phyloP scores from a whole-genome alignment of 2,888 invertebrate genomes.

The Trichogramma evanescens region DNA sequence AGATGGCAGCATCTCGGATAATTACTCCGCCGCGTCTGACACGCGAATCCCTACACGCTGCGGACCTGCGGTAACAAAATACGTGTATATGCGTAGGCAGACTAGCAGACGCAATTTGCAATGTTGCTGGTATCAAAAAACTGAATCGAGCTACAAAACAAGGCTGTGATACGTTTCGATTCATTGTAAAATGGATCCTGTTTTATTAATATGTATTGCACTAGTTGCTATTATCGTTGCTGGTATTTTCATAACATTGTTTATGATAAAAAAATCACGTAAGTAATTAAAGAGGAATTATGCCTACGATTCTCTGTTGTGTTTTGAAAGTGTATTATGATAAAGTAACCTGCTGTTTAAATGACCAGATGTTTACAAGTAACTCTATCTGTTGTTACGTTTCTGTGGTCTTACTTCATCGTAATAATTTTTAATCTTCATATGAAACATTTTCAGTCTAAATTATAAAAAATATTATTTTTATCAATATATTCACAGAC shows the following conservation, averaged over 20 bases:
- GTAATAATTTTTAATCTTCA: neutral
- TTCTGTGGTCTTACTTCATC: conserved; percentile 20
- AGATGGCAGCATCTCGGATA: conserved; percentile 7
- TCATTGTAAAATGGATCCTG: conserved; percentile 34
- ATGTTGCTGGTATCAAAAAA: conserved; percentile 4
- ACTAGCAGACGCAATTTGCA: neutral
- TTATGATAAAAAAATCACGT: conserved; percentile 28
- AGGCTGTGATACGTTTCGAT: too few species aligned
- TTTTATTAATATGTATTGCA: conserved; percentile 30
- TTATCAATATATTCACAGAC: neutral
- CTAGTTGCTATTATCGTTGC: conserved; percentile 30
- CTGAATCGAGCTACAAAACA: neutral
- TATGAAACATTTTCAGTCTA: neutral
- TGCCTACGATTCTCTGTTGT: neutral
- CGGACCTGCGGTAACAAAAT: too few species aligned
- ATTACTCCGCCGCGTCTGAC: neutral
- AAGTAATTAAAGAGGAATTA: conserved; percentile 12
- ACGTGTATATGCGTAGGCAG: too few species aligned
- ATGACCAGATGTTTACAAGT: too few species aligned
- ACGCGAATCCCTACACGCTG: neutral
- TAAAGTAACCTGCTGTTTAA: too few species aligned
- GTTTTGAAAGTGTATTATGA: neutral
- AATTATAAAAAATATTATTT: neutral
- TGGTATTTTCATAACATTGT: conserved; percentile 24
- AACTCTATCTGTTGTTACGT: neutral